Evolutionary conservation across 2,113 vertebrate species (phyloP), one percentile per base, ranked within the genome.

Genomic region (Brachyhypopomus gauderio): DNA sequence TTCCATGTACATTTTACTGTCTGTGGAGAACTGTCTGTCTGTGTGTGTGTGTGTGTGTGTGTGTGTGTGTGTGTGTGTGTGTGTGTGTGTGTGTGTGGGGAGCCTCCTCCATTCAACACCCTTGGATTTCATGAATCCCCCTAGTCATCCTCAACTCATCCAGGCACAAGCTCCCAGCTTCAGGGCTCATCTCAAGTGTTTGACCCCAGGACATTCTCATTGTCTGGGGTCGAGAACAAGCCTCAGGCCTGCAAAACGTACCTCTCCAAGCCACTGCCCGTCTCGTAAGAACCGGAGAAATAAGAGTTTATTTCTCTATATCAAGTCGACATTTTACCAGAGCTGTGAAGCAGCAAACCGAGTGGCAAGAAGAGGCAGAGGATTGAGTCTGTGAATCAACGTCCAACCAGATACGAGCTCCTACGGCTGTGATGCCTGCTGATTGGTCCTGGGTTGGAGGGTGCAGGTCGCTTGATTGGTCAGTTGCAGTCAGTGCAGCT

Each of bases 111-210:
- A 77, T 63, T 12, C 45, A 52, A 52, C 12, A 52, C 2, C 8
- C 45, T 52, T 12, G 45, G 12, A 1, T 52, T 52, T 14, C 45
- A 70, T 52, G 19, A 45, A 80, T 63, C 71, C 45, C 75, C 12
- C 60, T 56, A 38, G 59, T 71, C 36, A 74, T 70, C 41, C 79
- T 36, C 72, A 79, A 79, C 22, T 72, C 72, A 59, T 56, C 30
- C 64, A 70, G 12, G 38, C 73, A 75, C 23, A 60, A 64, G 30
- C 45, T 58, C 23, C 30, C 34, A 9, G 59, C 56, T 25, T 77
- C 41, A 70, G 72, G 66, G 55, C 63, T 72, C 11, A 3, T 80
- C 73, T 72, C 58, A 72, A 77, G 78, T 64, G 73, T 59, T 63
- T 34, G 36, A 52, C 56, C 67, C 78, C 38, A 72, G 78, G 77